Conservation (phyloP, 2,888 invertebrate species). For the Matsumyia berberina region DNA sequence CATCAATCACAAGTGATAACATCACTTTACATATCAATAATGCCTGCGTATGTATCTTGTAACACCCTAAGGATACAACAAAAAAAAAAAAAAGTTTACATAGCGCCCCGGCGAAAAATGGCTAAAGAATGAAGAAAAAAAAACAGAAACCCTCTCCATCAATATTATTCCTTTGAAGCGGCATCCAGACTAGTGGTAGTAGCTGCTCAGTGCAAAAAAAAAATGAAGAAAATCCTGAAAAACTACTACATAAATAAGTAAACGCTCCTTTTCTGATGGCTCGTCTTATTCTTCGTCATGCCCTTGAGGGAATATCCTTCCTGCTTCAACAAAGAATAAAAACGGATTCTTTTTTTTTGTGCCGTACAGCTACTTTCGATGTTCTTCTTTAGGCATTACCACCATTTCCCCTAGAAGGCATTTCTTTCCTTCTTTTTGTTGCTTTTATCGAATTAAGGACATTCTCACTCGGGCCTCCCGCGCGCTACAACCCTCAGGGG, state of each 20-base stretch:
- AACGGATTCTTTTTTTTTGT: constrained; percentile 44
- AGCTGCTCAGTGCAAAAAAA: constrained; percentile 6
- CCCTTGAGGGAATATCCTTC: constrained; percentile 72
- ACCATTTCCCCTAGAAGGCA: constrained; percentile 24
- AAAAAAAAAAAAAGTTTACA: constrained; percentile 49
- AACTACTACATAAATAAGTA: constrained; percentile 70
- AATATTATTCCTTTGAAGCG: constrained; percentile 43
- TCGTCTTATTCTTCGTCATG: constrained; percentile 45
- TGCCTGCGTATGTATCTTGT: constrained; percentile 46
- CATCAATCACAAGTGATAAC: constrained; percentile 76
- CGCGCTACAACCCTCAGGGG: constrained; percentile 10
- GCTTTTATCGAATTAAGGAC: constrained; percentile 73
- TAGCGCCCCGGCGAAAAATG: constrained; percentile 41
- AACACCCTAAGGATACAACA: constrained; percentile 54
- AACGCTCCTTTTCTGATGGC: constrained; percentile 54
- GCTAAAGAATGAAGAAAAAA: constrained; percentile 12
- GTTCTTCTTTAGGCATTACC: constrained; percentile 59
- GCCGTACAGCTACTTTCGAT: constrained; percentile 63
- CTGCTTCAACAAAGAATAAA: constrained; percentile 65
- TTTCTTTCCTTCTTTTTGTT: constrained; percentile 16
- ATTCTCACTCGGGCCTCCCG: constrained; percentile 55
- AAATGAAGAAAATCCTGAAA: constrained; percentile 22
- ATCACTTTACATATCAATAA: constrained; percentile 76
- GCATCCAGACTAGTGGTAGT: constrained; percentile 6
- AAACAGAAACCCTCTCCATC: constrained; percentile 21